A percentile compares a stretch with the other conserved stretches of the same genome.
Conservation (phyloP, 2,888 invertebrate genomes). For the Eumerus sabulonum region DNA sequence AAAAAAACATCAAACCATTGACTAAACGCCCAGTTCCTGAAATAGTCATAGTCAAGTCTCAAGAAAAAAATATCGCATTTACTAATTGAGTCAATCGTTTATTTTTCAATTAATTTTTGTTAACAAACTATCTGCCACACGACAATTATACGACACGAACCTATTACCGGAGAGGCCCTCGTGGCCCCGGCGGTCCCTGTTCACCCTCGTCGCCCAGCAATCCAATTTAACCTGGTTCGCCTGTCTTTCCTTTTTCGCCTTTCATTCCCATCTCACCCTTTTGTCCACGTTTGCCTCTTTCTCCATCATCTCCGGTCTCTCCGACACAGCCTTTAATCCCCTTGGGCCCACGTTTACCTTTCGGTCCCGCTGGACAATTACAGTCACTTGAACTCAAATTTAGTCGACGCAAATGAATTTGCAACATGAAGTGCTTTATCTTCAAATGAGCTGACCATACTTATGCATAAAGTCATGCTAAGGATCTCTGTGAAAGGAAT, state of each 20-base stretch:
- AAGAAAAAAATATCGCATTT: too few species aligned
- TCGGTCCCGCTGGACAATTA: slow-evolving; percentile 33
- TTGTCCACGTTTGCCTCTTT: slow-evolving; percentile 82
- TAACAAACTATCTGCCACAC: too few species aligned
- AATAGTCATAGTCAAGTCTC: too few species aligned
- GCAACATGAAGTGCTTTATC: background rate
- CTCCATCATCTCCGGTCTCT: slow-evolving; percentile 17
- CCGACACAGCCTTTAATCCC: slow-evolving; percentile 25
- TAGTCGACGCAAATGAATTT: background rate
- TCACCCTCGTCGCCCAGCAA: slow-evolving; percentile 70
- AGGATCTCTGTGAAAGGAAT: too few species aligned
- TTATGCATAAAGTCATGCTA: background rate
- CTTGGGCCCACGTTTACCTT: slow-evolving; percentile 15
- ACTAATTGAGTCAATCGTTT: too few species aligned
- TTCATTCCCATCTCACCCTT: slow-evolving; percentile 74
- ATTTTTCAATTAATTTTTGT: too few species aligned
- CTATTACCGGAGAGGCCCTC: too few species aligned
- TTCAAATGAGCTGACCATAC: background rate
- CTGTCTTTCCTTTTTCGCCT: slow-evolving; percentile 78
- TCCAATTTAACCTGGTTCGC: slow-evolving; percentile 83
- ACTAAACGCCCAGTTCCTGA: too few species aligned
- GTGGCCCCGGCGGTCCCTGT: too few species aligned
- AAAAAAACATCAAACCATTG: too few species aligned
- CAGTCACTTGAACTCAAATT: slow-evolving; percentile 23
- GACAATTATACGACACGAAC: too few species aligned